Percentiles rank a stretch among this genome's conserved stretches.
Conservation (phyloP, 2,888 invertebrate species). For the Platypus cylindrus region DNA sequence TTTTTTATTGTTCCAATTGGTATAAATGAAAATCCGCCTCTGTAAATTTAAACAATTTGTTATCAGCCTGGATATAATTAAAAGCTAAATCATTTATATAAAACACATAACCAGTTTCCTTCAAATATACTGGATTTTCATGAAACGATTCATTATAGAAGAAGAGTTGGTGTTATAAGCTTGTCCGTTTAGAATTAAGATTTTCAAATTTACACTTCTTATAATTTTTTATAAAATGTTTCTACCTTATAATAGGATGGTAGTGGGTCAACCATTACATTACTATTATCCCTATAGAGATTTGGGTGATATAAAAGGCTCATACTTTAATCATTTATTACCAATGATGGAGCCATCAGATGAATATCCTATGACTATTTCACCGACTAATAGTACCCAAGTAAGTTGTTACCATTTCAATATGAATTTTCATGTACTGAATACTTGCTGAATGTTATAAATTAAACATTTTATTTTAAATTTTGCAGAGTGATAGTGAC, state of each 20-base stretch:
- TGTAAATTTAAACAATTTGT: slow-evolving; percentile 12
- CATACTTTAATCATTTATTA: slow-evolving; percentile 20
- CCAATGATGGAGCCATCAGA: slow-evolving; percentile 23
- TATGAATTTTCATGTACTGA: not conserved
- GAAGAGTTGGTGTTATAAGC: no score
- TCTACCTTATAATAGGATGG: slow-evolving; percentile 29
- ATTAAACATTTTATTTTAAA: not conserved
- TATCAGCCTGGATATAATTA: slow-evolving; percentile 14
- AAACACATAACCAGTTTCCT: slow-evolving; percentile 14
- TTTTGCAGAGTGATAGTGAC: slow-evolving; percentile 44
- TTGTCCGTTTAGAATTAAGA: no score
- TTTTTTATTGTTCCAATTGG: slow-evolving; percentile 1
- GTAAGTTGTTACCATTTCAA: slow-evolving; percentile 21
- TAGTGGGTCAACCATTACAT: slow-evolving; percentile 31
- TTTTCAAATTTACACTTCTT: no score
- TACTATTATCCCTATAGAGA: slow-evolving; percentile 22
- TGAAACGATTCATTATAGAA: slow-evolving; percentile 9
- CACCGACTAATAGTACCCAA: slow-evolving; percentile 29
- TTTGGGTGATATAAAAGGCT: slow-evolving; percentile 12
- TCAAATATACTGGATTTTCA: slow-evolving; percentile 14
- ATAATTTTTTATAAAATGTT: no score
- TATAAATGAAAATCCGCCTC: slow-evolving; percentile 7
- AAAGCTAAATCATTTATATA: slow-evolving; percentile 10
- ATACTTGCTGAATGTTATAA: not conserved
- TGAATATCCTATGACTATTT: slow-evolving; percentile 27